Evolutionary conservation across 1,140 invertebrate genomes (phyloP).

Genomic region (Eurytemora carolleeae): DNA sequence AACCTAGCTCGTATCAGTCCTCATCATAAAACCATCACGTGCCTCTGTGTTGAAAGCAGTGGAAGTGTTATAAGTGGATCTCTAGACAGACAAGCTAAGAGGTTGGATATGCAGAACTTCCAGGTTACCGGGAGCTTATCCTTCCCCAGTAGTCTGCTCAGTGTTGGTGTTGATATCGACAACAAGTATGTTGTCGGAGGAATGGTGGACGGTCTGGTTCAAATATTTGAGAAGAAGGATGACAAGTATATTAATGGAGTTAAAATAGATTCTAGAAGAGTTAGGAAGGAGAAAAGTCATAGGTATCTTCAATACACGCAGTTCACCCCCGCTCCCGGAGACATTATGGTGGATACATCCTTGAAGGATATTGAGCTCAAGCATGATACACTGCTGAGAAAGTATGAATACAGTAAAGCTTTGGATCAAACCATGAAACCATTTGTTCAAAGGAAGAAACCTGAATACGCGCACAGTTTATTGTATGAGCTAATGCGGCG

Average conservation of each 20-base stretch:
- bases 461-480: not conserved
- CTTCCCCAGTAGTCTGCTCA: not conserved
- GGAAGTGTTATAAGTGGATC: not conserved
- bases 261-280: too few relatives aligned
- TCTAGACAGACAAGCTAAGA: not conserved
- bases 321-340: too few relatives aligned
- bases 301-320: too few relatives aligned
- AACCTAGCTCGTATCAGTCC: not conserved
- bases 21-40: not conserved
- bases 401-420: not conserved
- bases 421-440: not conserved
- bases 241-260: too few relatives aligned
- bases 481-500: not conserved
- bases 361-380: too few relatives aligned
- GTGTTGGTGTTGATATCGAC: not conserved
- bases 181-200: not conserved
- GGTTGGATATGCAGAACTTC: not conserved
- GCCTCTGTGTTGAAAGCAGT: not conserved
- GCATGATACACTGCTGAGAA: not conserved
- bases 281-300: too few relatives aligned
- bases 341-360: too few relatives aligned
- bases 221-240: not conserved
- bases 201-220: not conserved
- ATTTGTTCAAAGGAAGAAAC: not conserved
- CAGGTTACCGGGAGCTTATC: not conserved